Percentiles rank a stretch among this genome's conserved stretches.
These are phyloP conservation scores for Daubentonia madagascariensis DNA, from an alignment of 2,113 vertebrate species.

Conservation along the genomic window DNA sequence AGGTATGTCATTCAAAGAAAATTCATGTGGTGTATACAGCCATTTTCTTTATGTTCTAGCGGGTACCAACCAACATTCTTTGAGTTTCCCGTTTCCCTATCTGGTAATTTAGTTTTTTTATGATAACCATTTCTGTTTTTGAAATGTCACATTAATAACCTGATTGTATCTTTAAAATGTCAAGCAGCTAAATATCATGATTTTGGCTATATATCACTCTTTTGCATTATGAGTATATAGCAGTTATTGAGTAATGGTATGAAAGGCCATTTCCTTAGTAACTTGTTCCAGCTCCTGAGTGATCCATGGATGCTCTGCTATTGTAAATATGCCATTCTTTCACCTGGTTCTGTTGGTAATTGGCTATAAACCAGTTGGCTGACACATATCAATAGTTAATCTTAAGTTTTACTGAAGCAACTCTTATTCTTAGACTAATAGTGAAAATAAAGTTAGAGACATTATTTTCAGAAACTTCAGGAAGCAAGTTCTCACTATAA, in stretches of 20 bases:
- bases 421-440: not conserved
- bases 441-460: not conserved
- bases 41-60: constrained; percentile 46
- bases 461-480: not conserved
- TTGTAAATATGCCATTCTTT: not conserved
- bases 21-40: constrained; percentile 33
- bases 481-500: not conserved
- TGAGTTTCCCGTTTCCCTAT: not conserved
- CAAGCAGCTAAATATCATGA: constrained; percentile 39
- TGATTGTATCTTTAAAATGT: constrained; percentile 67
- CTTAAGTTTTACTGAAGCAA: not conserved
- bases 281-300: not conserved
- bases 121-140: constrained; percentile 51
- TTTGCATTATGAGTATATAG: not conserved
- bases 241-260: not conserved
- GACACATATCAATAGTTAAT: not conserved
- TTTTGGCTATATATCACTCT: not conserved
- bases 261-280: not conserved
- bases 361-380: not conserved
- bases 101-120: constrained; percentile 6
- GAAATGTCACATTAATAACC: constrained; percentile 47
- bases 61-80: not conserved
- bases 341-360: not conserved
- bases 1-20: constrained; percentile 46
- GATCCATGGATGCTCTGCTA: not conserved